A percentile compares a stretch with the other conserved stretches of the same genome.
Evolutionary conservation across 2,797 vertebrate species (phyloP).

Genomic region (Coregonus sp.): DNA sequence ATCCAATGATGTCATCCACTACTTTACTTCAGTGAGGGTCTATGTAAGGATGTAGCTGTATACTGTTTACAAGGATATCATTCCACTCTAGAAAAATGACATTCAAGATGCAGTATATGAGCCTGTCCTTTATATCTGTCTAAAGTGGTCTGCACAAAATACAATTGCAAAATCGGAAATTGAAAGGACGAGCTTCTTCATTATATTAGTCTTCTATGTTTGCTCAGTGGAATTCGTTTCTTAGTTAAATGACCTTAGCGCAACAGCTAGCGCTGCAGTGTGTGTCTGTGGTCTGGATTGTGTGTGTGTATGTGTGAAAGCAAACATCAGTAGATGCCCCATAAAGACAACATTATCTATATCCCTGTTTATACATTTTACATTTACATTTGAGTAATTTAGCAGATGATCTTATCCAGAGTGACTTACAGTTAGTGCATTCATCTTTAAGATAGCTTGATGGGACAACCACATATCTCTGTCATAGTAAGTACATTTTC

Average conservation of each 20-base stretch:
- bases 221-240: conserved; percentile 3
- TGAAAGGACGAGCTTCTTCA: neutral
- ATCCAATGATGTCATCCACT: conserved; percentile 26
- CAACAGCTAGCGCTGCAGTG: neutral
- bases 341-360: no score
- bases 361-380: no score
- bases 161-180: neutral
- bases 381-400: no score
- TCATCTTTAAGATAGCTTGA: no score
- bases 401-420: no score
- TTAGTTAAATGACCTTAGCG: neutral
- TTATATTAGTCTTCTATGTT: neutral
- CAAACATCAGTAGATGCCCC: no score
- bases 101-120: neutral
- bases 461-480: no score
- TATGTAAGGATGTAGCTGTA: neutral
- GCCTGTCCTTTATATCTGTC: conserved; percentile 3
- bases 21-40: neutral
- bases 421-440: no score
- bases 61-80: neutral
- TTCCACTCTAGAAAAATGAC: no score
- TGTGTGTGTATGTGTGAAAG: no score
- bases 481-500: no score
- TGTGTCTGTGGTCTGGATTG: no score
- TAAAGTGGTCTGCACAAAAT: neutral